Conservation (phyloP, 1,140 invertebrate genomes). For the Apis florea region DNA sequence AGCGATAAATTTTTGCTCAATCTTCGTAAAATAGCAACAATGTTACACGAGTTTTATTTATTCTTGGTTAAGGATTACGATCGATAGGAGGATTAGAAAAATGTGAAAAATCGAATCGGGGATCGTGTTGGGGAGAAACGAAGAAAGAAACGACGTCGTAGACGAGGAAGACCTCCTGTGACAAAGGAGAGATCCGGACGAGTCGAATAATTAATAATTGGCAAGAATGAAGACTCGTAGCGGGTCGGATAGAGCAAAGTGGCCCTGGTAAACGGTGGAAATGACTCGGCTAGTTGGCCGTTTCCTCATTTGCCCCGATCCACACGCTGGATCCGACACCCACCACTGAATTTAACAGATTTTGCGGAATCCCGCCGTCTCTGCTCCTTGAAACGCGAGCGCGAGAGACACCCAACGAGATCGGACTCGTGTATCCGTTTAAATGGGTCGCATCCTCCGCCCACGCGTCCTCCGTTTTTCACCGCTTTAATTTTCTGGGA, state of each 20-base stretch:
- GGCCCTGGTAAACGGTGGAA: slow-evolving; percentile 68
- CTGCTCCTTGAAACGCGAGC: slow-evolving; percentile 13
- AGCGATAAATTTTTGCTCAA: too few relatives aligned
- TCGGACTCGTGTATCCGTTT: slow-evolving; percentile 49
- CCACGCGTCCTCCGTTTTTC: slow-evolving; percentile 58
- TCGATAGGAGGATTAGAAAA: too few relatives aligned
- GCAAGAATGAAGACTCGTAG: slow-evolving; percentile 60
- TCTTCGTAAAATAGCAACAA: too few relatives aligned
- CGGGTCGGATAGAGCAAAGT: slow-evolving; percentile 58
- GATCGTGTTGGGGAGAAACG: too few relatives aligned
- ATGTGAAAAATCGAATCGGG: too few relatives aligned
- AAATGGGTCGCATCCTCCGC: slow-evolving; percentile 75
- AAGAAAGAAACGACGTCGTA: slow-evolving; percentile 8
- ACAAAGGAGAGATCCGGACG: slow-evolving; percentile 43
- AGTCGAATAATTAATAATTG: slow-evolving; percentile 66
- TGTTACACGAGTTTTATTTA: too few relatives aligned
- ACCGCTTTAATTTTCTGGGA: slow-evolving; percentile 1
- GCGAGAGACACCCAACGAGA: slow-evolving; percentile 48
- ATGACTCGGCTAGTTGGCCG: slow-evolving; percentile 75
- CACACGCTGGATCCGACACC: slow-evolving; percentile 69
- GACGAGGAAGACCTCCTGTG: slow-evolving; percentile 13
- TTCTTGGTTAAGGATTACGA: too few relatives aligned
- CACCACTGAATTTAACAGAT: slow-evolving; percentile 77
- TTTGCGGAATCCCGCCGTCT: slow-evolving; percentile 73
- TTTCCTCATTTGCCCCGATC: slow-evolving; percentile 76